These are phyloP conservation scores for Ailurus styani DNA, from an alignment of 2,113 vertebrate species.

Conservation along the genomic window DNA sequence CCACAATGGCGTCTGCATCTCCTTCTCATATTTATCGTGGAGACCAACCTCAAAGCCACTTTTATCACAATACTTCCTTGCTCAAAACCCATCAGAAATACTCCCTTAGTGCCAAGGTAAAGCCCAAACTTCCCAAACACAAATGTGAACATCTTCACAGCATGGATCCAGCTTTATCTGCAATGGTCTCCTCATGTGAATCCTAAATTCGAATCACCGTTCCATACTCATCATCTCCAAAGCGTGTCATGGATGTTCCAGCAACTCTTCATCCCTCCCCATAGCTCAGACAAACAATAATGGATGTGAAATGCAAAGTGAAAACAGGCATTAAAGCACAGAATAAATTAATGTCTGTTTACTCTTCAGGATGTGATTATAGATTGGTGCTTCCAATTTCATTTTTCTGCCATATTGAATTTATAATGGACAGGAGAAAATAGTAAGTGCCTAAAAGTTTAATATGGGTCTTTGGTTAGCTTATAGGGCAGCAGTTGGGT, in stretches of 20 bases:
- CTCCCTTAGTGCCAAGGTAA: neutral
- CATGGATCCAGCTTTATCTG: neutral
- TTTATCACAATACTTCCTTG: neutral
- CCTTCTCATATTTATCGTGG: neutral
- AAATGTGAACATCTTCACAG: slow-evolving; percentile 36
- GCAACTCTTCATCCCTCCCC: neutral
- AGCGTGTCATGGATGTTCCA: neutral
- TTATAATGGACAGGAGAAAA: slow-evolving; percentile 25
- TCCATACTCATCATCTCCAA: neutral
- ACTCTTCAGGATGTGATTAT: neutral
- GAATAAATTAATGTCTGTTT: slow-evolving; percentile 16
- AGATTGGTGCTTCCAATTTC: neutral
- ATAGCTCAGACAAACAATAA: slow-evolving; percentile 21
- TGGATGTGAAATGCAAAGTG: neutral
- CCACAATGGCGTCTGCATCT: neutral
- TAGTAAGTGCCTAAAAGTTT: neutral
- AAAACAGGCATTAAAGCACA: neutral
- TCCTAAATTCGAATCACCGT: neutral
- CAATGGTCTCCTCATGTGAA: neutral
- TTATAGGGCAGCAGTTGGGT: neutral
- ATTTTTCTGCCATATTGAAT: neutral
- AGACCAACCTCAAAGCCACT: neutral
- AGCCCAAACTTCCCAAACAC: neutral
- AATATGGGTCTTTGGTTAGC: neutral
- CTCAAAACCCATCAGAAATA: neutral